Conservation (phyloP, 2,888 invertebrate species). For the Melangyna quadrimaculata region DNA sequence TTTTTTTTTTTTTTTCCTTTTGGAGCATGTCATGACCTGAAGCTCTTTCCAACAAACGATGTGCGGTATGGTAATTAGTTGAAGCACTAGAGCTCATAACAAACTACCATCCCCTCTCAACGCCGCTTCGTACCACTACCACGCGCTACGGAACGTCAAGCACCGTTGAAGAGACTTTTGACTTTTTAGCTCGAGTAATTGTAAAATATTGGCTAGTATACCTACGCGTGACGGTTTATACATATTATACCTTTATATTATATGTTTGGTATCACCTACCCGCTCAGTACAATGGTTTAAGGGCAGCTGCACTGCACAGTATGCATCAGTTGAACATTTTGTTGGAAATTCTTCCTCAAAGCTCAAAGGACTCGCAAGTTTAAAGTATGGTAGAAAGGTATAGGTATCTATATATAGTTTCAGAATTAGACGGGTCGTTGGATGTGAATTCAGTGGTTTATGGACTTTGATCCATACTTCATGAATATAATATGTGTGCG, state of each 20-base stretch:
- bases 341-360: background rate
- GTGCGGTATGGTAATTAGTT: constrained; percentile 67
- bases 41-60: constrained; percentile 27
- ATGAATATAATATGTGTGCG: background rate
- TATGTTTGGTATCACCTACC: background rate
- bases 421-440: background rate
- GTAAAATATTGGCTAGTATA: constrained; percentile 53
- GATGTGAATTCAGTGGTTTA: background rate
- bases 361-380: background rate
- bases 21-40: constrained; percentile 34
- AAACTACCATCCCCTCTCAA: background rate
- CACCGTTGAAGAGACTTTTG: constrained; percentile 62
- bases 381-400: background rate
- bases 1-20: background rate
- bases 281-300: background rate
- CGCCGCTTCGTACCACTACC: background rate
- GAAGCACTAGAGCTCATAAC: constrained; percentile 27
- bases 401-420: too few species aligned
- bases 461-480: background rate
- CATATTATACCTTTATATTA: background rate
- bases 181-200: constrained; percentile 64
- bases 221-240: constrained; percentile 49
- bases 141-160: background rate
- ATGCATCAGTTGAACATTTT: background rate
- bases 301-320: background rate